Evolutionary conservation across 2,113 vertebrate genomes (phyloP).

Genomic region (Callaeas wilsoni): DNA sequence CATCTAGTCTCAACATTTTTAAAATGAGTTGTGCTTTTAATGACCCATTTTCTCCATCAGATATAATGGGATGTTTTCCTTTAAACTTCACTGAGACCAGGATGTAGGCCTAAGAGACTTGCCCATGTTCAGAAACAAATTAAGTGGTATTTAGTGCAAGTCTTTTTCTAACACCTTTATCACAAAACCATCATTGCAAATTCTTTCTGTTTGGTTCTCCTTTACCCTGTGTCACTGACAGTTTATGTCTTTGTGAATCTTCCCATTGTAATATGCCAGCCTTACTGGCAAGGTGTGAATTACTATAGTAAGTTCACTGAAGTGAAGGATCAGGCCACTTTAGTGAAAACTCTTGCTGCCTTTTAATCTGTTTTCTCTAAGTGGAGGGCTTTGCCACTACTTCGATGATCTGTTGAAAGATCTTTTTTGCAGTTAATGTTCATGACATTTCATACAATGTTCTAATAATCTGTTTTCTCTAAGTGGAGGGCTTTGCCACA

Average conservation of each 20-base stretch:
- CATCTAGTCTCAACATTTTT: background rate
- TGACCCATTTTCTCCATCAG: background rate
- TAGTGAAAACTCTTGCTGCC: background rate
- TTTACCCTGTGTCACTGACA: background rate
- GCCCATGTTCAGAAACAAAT: background rate
- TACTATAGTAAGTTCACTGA: background rate
- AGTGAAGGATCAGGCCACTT: background rate
- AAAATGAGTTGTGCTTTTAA: background rate
- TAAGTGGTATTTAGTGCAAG: background rate
- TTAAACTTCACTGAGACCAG: background rate
- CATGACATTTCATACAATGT: background rate
- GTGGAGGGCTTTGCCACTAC: background rate
- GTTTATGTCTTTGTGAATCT: background rate
- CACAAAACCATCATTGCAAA: background rate
- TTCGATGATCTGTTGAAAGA: background rate
- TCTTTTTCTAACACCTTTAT: background rate
- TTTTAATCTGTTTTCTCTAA: background rate
- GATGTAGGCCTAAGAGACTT: background rate
- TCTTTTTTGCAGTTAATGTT: background rate
- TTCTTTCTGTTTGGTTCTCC: background rate
- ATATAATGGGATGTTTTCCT: background rate
- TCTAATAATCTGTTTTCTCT: too few species aligned
- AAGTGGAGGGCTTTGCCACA: background rate
- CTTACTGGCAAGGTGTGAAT: background rate
- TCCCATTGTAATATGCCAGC: background rate